Conservation (phyloP, 2,113 vertebrate species). For the Epinephelus cyanopodus region DNA sequence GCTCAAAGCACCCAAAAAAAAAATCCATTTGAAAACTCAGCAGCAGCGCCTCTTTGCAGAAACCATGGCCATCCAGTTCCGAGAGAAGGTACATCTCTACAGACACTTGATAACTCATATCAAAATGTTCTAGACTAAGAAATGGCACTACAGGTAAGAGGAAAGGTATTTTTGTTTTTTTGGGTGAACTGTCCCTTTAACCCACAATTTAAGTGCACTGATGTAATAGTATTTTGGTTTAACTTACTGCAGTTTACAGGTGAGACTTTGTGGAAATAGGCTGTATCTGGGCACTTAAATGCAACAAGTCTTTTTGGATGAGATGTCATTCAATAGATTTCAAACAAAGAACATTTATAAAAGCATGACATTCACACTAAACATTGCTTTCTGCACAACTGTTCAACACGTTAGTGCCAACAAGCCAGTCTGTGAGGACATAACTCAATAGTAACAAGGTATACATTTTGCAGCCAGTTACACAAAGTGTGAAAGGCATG, state of each 20-base stretch:
- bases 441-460: neutral
- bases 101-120: too few species aligned
- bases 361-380: slow-evolving; percentile 15
- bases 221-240: slow-evolving; percentile 20
- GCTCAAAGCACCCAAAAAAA: too few species aligned
- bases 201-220: slow-evolving; percentile 14
- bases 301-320: slow-evolving; percentile 8
- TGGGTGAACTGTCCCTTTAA: neutral
- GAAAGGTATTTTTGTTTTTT: too few species aligned
- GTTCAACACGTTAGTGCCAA: neutral
- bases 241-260: neutral
- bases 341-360: neutral
- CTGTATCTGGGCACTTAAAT: slow-evolving; percentile 30
- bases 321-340: slow-evolving; percentile 5
- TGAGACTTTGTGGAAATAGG: neutral
- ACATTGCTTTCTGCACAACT: slow-evolving; percentile 9
- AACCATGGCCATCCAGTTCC: too few species aligned
- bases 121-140: too few species aligned
- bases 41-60: too few species aligned
- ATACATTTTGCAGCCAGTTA: slow-evolving; percentile 6
- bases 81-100: too few species aligned
- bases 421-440: slow-evolving; percentile 13
- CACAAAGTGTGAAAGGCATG: slow-evolving; percentile 6
- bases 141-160: too few species aligned
- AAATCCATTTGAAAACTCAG: too few species aligned